Evolutionary conservation across 2,797 vertebrate genomes (phyloP), one percentile per base, ranked within the genome.

Genomic region (Cossypha heuglini): DNA sequence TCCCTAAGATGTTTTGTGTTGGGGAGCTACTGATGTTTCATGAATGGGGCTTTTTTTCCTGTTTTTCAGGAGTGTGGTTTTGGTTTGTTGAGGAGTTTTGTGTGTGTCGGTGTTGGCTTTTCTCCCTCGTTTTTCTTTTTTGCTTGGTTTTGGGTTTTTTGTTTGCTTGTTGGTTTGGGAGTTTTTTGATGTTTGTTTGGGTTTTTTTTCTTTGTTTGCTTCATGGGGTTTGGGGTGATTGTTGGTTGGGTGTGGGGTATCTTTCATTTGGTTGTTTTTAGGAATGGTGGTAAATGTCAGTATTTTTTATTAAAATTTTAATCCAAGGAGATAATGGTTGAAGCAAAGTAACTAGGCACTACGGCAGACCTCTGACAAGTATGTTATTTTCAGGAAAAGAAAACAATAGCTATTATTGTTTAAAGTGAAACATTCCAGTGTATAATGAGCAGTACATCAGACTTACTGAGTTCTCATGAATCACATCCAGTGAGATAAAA

Each of bases 151-250:
- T 59, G 20, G 4, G 7, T 5, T 78, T 77, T 78, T 37, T 35
- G 13, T 51, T 49, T 57, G 26, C 22, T 57, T 46, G 18, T 9
- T 42, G 37, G 14, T 35, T 69, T 52, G 19, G 18, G 11, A 13
- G 0, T 3, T 28, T 67, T 33, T 33, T 54, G 12, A 16, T 37
- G n/a, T 26, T 49, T 1, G 2, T 31, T 37, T 26, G 17, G 3
- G 11, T 2, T 33, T 58, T 38, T 21, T 49, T 10, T 16, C 9
- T 61, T 38, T 51, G 17, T 51, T 58, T 57, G 26, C 7, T 62
- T 68, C n/a, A 62, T 1, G 0, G 19, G 16, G 4, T 14, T 37
- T 21, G 10, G n/a, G 8, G 3, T 40, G 6, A 17, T 22, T 43
- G 10, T 8, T 43, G 21, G 7, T 7, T 61, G 18, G 17, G 22